Percentiles rank a stretch among this genome's conserved stretches.
phyloP scores from a whole-genome alignment of 2,113 vertebrate species.

The Callithrix jacchus region DNA sequence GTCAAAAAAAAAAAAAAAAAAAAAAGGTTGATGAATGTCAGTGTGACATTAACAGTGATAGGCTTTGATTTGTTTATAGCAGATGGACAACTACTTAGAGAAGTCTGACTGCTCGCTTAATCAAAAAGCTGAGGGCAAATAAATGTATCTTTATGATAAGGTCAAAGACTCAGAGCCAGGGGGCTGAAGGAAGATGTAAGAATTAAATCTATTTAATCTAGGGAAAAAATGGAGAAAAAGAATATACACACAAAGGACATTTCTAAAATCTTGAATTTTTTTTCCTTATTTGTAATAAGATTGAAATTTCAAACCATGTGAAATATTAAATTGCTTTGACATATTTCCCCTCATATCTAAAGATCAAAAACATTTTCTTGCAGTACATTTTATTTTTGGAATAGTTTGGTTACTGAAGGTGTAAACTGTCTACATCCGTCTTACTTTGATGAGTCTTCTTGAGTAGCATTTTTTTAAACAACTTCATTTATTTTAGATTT shows the following conservation, averaged over 20 bases:
- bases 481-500: slow-evolving; percentile 20
- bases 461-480: neutral
- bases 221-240: neutral
- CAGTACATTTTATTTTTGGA: slow-evolving; percentile 41
- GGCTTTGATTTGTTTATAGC: slow-evolving; percentile 36
- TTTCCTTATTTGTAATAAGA: neutral
- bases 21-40: neutral
- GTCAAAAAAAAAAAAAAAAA: no score
- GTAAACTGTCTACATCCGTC: neutral
- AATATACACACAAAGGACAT: neutral
- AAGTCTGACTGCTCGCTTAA: slow-evolving; percentile 41
- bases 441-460: neutral
- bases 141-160: slow-evolving; percentile 44
- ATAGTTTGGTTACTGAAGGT: slow-evolving; percentile 44
- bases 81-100: slow-evolving; percentile 8
- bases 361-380: neutral
- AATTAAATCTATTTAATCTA: slow-evolving; percentile 37
- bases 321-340: slow-evolving; percentile 14
- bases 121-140: slow-evolving; percentile 49
- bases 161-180: slow-evolving; percentile 15
- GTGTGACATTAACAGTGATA: slow-evolving; percentile 32
- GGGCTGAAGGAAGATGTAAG: neutral
- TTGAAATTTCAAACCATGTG: slow-evolving; percentile 17
- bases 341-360: neutral
- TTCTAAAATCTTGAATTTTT: slow-evolving; percentile 37